Base-by-base conservation (phyloP, 2,113 vertebrate species). In the Stigmatopora nigra region DNA sequence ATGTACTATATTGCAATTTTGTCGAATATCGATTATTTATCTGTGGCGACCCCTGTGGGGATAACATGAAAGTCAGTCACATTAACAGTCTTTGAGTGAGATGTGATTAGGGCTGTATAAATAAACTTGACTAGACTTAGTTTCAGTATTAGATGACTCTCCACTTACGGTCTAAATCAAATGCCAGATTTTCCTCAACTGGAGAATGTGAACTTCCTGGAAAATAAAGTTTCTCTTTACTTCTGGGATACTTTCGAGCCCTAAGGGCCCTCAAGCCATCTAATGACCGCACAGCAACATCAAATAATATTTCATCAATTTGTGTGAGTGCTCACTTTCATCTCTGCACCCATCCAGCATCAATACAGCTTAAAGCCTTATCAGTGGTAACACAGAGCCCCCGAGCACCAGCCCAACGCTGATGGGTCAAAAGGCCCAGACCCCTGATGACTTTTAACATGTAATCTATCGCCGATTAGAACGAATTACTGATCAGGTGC, bases 331-430 rank as follows among this genome's bases (percentile, higher is more conserved):
- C 51, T 4, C 57, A 51, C 84, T 87, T 84, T 87, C 83, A 87
- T 87, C 85, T 86, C 84, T 71, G 77, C 84, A 83, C 77, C 82
- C 76, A 78, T 80, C 79, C 79, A 22, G 61, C 87, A 83, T 86
- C 86, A 88, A 82, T 86, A 71, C 75, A 62, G 84, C 82, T 86
- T 75, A 78, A 56, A 64, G 67, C 63, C 75, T 90, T 89, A 90
- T 90, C 88, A 53, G 64, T 56, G 57, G 10, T 82, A 53, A 77
- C 68, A 73, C 86, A 89, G 77, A 81, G 68, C 64, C 65, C 15
- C 5, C 55, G 55, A 69, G 74, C 61, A 64, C 47, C 19, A 76
- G 65, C 35, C 64, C 25, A 51, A 13, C 48, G 45, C 17, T 19
- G 64, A 58, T 15, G 41, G 74, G 70, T 77, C 80, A 63, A 76